A percentile compares a stretch with the other conserved stretches of the same genome.
phyloP scores from a whole-genome alignment of 2,888 invertebrate genomes.

The Protonemura montana region DNA sequence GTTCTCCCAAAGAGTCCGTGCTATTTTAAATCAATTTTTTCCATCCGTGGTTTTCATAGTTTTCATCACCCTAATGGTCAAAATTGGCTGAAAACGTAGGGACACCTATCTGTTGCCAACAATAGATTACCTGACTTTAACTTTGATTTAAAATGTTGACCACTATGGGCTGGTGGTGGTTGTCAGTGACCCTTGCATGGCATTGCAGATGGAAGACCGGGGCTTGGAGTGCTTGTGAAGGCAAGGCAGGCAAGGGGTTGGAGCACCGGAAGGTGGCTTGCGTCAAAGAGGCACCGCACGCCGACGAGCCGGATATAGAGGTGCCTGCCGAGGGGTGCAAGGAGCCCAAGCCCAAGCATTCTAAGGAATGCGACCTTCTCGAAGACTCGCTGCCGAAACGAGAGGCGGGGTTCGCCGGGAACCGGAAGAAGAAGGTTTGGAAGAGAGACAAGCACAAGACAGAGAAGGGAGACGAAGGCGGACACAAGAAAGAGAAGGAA shows the following conservation, averaged over 20 bases:
- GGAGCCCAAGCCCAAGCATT: constrained; percentile 51
- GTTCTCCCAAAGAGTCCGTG: too few relatives aligned
- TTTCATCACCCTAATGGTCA: too few relatives aligned
- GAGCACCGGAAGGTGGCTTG: constrained; percentile 62
- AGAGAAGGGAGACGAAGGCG: not conserved
- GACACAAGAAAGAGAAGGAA: not conserved
- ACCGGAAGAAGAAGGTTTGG: constrained; percentile 51
- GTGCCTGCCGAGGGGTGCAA: constrained; percentile 52
- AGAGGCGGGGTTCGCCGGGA: constrained; percentile 45
- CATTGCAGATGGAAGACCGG: constrained; percentile 61
- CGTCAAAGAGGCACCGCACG: constrained; percentile 58
- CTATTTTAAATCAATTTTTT: too few relatives aligned
- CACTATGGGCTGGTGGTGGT: too few relatives aligned
- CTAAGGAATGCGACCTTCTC: not conserved
- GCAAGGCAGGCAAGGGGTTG: not conserved
- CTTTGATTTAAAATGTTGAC: too few relatives aligned
- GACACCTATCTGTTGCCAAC: too few relatives aligned
- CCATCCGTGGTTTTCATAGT: too few relatives aligned
- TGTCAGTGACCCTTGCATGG: too few relatives aligned
- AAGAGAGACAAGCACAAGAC: constrained; percentile 58
- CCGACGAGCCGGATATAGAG: constrained; percentile 61
- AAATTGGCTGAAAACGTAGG: too few relatives aligned
- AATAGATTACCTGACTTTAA: too few relatives aligned
- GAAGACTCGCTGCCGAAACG: constrained; percentile 53
- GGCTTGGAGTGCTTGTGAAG: constrained; percentile 58